Percentiles rank a stretch among this genome's conserved stretches.
These are phyloP conservation scores for Drosophila leonis DNA, from an alignment of 2,888 invertebrate species.

Conservation along the genomic window DNA sequence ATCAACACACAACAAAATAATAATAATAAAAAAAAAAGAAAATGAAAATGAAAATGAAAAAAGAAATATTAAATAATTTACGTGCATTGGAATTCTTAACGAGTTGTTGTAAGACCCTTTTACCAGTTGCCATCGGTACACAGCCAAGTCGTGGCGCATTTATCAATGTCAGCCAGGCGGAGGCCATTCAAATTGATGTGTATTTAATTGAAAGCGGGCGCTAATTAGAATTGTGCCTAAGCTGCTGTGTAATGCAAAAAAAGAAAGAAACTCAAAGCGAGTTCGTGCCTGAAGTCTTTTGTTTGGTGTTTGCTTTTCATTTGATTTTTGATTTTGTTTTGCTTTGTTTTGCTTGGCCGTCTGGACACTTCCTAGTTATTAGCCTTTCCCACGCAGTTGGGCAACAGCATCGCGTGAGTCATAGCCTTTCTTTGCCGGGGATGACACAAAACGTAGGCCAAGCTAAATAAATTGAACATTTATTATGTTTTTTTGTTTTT, in stretches of 20 bases:
- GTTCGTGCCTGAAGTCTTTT: slow-evolving; percentile 59
- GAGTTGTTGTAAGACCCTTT: slow-evolving; percentile 26
- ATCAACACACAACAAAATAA: slow-evolving; percentile 55
- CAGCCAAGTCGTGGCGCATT: slow-evolving; percentile 74
- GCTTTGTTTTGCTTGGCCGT: slow-evolving; percentile 22
- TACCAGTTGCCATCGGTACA: slow-evolving; percentile 43
- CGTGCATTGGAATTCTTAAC: slow-evolving; percentile 62
- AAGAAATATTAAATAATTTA: slow-evolving; percentile 72
- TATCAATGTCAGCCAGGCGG: slow-evolving; percentile 72
- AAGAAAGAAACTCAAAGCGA: slow-evolving; percentile 12
- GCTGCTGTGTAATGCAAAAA: slow-evolving; percentile 71
- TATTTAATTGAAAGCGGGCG: slow-evolving; percentile 74
- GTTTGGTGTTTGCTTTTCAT: slow-evolving; percentile 27
- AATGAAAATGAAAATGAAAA: neutral
- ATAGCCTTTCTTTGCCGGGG: slow-evolving; percentile 58
- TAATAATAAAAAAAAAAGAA: neutral
- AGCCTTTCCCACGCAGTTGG: slow-evolving; percentile 75
- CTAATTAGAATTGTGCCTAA: slow-evolving; percentile 74
- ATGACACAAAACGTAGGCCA: slow-evolving; percentile 63
- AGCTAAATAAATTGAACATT: slow-evolving; percentile 75
- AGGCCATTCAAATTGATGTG: slow-evolving; percentile 70
- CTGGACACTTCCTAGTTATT: slow-evolving; percentile 71
- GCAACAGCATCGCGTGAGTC: slow-evolving; percentile 73
- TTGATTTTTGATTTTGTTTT: slow-evolving; percentile 15
- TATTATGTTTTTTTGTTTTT: slow-evolving; percentile 58